These are phyloP conservation scores for Yasuhikotakia modesta DNA, from an alignment of 2,797 vertebrate species.

Conservation along the genomic window DNA sequence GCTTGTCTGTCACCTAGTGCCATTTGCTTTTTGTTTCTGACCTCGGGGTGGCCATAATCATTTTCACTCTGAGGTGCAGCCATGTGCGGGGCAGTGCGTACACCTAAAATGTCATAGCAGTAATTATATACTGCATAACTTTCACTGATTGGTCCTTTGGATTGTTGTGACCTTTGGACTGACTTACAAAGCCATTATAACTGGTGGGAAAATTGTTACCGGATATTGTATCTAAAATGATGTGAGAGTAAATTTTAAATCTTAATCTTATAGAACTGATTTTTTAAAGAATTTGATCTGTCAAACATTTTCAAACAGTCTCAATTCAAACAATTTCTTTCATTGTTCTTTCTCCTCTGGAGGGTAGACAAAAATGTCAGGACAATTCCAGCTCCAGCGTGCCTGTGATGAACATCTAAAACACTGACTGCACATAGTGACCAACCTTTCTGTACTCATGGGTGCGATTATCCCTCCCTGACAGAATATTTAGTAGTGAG, in stretches of 20 bases:
- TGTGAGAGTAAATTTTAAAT: background rate
- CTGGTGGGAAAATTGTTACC: background rate
- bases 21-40: conserved; percentile 37
- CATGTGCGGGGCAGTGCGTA: background rate
- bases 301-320: background rate
- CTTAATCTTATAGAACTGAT: background rate
- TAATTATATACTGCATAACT: conserved; percentile 16
- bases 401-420: background rate
- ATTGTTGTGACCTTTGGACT: background rate
- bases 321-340: background rate
- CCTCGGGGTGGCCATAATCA: conserved; percentile 39
- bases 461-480: conserved; percentile 13
- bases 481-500: background rate
- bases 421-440: conserved; percentile 13
- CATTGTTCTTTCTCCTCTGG: background rate
- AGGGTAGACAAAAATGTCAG: conserved; percentile 16
- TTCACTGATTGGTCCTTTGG: conserved; percentile 17
- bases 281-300: background rate
- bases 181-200: background rate
- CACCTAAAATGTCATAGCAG: conserved; percentile 20
- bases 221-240: background rate
- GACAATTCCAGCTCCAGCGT: background rate
- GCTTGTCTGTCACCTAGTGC: conserved; percentile 18
- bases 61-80: conserved; percentile 17
- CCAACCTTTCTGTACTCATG: conserved; percentile 2